phyloP scores from a whole-genome alignment of 2,888 invertebrate species.

The Drosophila diplacantha region DNA sequence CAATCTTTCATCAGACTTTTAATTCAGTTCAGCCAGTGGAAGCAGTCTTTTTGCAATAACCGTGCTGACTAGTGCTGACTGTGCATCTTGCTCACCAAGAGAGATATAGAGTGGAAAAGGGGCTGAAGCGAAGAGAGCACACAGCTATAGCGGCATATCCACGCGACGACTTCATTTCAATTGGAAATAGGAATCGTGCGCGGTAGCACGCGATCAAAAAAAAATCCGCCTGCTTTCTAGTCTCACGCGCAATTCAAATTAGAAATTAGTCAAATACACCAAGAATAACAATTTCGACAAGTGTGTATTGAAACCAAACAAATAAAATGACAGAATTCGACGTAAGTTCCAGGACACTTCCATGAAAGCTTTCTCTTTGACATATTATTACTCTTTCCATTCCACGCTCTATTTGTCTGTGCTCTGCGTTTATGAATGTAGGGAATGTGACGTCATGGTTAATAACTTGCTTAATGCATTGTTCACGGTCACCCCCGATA shows the following conservation, averaged over 20 bases:
- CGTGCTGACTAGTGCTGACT: conserved; percentile 45
- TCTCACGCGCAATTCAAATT: conserved; percentile 44
- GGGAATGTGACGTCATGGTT: conserved; percentile 20
- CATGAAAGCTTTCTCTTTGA: conserved; percentile 1
- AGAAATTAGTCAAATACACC: conserved; percentile 32
- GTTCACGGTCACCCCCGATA: conserved; percentile 21
- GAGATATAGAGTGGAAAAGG: background rate
- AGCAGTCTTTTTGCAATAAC: conserved; percentile 21
- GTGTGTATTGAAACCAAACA: conserved; percentile 10
- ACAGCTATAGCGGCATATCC: conserved; percentile 36
- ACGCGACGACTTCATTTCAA: conserved; percentile 62
- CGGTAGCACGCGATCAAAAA: conserved; percentile 50
- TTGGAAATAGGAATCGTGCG: conserved; percentile 62
- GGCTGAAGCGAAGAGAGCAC: conserved; percentile 5
- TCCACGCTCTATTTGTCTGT: background rate
- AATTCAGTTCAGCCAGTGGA: no score
- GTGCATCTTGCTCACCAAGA: conserved; percentile 19
- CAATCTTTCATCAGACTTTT: no score
- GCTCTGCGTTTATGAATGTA: conserved; percentile 21
- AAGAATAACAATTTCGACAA: conserved; percentile 13
- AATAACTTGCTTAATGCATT: conserved; percentile 4
- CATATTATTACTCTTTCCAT: background rate
- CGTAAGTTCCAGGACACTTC: conserved; percentile 52
- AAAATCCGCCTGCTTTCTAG: conserved; percentile 15
- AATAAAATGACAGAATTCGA: conserved; percentile 62